Percentiles rank a stretch among this genome's conserved stretches.
Conservation (phyloP, 2,797 vertebrate genomes). For the Eospalax fontanierii region DNA sequence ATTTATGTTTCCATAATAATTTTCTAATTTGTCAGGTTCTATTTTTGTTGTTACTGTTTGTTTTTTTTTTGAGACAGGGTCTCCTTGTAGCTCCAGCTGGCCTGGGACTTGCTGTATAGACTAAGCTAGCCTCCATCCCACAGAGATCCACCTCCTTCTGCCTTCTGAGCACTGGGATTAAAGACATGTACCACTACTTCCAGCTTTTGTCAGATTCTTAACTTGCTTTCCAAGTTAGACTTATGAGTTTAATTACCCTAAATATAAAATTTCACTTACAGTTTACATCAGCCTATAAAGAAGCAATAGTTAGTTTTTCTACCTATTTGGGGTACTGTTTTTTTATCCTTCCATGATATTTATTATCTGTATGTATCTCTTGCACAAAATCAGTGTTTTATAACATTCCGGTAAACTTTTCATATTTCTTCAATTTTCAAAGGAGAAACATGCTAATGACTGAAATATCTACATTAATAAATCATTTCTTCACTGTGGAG, state of each 20-base stretch:
- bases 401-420: not conserved
- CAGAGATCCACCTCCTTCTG: too few relatives aligned
- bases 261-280: not conserved
- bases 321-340: not conserved
- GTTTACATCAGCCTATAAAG: not conserved
- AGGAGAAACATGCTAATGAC: not conserved
- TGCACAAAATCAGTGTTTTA: not conserved
- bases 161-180: too few relatives aligned
- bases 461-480: not conserved
- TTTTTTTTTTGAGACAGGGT: too few relatives aligned
- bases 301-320: not conserved
- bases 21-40: not conserved
- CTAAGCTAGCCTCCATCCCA: too few relatives aligned
- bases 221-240: not conserved
- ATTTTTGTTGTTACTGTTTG: too few relatives aligned
- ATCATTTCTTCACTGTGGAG: too few relatives aligned
- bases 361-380: not conserved
- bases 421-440: not conserved
- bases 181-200: too few relatives aligned
- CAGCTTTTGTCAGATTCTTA: not conserved
- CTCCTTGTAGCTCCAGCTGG: too few relatives aligned
- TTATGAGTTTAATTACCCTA: not conserved
- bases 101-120: too few relatives aligned
- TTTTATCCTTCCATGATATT: not conserved
- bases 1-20: not conserved